phyloP scores from a whole-genome alignment of 35 echinoderm and acorn worm genomes.

The Chiridota heheva region DNA sequence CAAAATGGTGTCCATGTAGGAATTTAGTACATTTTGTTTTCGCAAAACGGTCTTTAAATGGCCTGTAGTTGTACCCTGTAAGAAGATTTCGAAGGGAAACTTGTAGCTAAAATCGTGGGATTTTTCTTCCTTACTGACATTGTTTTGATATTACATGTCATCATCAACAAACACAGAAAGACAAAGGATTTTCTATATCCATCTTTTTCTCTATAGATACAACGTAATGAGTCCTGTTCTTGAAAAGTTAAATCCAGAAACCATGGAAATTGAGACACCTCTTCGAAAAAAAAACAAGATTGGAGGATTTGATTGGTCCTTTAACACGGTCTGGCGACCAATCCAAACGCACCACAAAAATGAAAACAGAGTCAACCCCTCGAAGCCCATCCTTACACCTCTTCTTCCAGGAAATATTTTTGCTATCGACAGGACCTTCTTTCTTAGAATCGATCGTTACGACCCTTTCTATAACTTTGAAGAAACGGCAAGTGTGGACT shows the following conservation, averaged over 20 bases:
- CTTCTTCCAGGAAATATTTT: conserved; percentile 35
- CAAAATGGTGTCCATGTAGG: too few species aligned
- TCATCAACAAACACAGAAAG: too few species aligned
- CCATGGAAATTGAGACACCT: conserved; percentile 1
- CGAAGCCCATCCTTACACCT: conserved; percentile 39
- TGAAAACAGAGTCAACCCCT: conserved; percentile 39
- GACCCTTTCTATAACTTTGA: conserved; percentile 25
- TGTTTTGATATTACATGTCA: too few species aligned
- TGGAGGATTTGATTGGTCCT: conserved; percentile 39
- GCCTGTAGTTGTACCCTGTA: too few species aligned
- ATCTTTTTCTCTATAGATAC: background rate
- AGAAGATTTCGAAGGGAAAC: too few species aligned
- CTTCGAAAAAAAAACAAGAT: conserved; percentile 2
- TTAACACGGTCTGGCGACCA: conserved; percentile 12
- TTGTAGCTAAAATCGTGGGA: too few species aligned
- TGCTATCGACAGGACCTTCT: conserved; percentile 35
- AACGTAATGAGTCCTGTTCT: conserved; percentile 16
- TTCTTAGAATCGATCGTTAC: conserved; percentile 22
- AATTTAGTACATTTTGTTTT: too few species aligned
- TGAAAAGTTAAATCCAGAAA: conserved; percentile 29
- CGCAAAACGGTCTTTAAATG: too few species aligned
- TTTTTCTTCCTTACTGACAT: too few species aligned
- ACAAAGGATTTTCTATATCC: too few species aligned
- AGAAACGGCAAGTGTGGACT: conserved; percentile 18
- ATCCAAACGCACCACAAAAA: background rate